Evolutionary conservation across 2,888 invertebrate species (phyloP).

Genomic region (Apamea crenata): DNA sequence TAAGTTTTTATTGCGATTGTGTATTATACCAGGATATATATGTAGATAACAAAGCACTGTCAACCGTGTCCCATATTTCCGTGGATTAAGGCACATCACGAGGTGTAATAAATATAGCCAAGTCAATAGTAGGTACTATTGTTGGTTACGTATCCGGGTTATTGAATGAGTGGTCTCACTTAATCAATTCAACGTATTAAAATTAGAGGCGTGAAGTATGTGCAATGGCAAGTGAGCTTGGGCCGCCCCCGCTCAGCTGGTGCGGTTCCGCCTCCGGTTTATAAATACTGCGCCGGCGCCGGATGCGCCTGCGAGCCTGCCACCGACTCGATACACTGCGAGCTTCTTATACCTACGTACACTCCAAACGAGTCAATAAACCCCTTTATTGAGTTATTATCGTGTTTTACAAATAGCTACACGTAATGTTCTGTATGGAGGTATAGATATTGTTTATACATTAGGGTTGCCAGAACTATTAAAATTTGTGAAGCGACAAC

Average conservation of each 20-base stretch:
- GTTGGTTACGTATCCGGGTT: constrained; percentile 39
- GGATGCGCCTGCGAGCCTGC: constrained; percentile 81
- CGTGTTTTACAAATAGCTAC: constrained; percentile 78
- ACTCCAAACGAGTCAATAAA: constrained; percentile 75
- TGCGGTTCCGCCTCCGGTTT: constrained; percentile 85
- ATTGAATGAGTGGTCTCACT: constrained; percentile 67
- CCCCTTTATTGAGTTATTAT: constrained; percentile 80
- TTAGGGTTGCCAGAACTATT: constrained; percentile 52
- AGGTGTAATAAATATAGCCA: constrained; percentile 40
- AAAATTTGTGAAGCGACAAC: neutral
- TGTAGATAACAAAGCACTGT: constrained; percentile 37
- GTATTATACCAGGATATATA: constrained; percentile 19
- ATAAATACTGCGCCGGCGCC: constrained; percentile 87
- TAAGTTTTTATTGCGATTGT: constrained; percentile 13
- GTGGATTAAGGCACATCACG: constrained; percentile 43
- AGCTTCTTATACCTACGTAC: constrained; percentile 70
- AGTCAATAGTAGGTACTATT: constrained; percentile 44
- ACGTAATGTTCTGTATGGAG: constrained; percentile 64
- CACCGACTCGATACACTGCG: constrained; percentile 68
- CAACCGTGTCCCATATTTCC: constrained; percentile 33
- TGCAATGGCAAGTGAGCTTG: constrained; percentile 66
- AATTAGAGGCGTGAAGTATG: constrained; percentile 73
- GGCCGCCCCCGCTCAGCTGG: constrained; percentile 79
- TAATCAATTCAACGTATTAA: constrained; percentile 71
- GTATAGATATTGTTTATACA: constrained; percentile 63